Evolutionary conservation across 2,797 vertebrate genomes (phyloP), one percentile per base, ranked within the genome.

Genomic region (Siniperca scherzeri): DNA sequence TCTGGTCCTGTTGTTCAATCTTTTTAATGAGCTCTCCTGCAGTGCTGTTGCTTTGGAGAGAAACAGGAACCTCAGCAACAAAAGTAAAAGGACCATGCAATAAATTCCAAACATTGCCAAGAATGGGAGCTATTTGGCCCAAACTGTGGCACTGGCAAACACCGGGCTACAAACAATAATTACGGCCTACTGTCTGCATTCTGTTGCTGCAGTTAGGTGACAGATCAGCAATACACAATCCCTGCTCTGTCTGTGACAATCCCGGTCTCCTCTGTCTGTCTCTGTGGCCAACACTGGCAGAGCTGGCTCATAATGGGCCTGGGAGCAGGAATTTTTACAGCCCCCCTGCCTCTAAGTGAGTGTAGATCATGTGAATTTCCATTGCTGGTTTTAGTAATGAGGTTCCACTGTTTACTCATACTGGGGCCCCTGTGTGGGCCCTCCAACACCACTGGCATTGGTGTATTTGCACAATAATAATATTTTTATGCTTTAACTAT

Each of bases 191-290:
- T 90, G 92, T 91, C 91, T 83, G 91, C 93, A 93, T 93, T 91
- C 89, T 93, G 86, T 83, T 82, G 88, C 85, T 84, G 83, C 73
- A 86, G 90, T 92, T 88, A 92, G 86, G 91, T 94, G 94, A 94
- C 91, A 94, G 91, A 93, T 94, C 91, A 93, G 93, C 94, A 93
- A 81, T 90, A 92, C 89, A 93, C 94, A 95, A 94, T 95, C 93
- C 93, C 93, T 80, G 90, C 92, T 91, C 93, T 94, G 93, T 94
- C 50, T 91, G 82, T 77, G 87, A 90, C 90, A 92, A 92, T 94
- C 89, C 91, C 80, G 42, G 82, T 75, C 83, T 90, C 79, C 78
- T 76, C 80, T 89, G 87, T 91, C 87, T 90, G 79, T 75, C 71
- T 89, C 82, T 88, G 80, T 70, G 68, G 88, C 90, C 73, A 87